A percentile compares a stretch with the other conserved stretches of the same genome.
Conservation (phyloP, 2,797 vertebrate species). For the Sebastes oblongus region DNA sequence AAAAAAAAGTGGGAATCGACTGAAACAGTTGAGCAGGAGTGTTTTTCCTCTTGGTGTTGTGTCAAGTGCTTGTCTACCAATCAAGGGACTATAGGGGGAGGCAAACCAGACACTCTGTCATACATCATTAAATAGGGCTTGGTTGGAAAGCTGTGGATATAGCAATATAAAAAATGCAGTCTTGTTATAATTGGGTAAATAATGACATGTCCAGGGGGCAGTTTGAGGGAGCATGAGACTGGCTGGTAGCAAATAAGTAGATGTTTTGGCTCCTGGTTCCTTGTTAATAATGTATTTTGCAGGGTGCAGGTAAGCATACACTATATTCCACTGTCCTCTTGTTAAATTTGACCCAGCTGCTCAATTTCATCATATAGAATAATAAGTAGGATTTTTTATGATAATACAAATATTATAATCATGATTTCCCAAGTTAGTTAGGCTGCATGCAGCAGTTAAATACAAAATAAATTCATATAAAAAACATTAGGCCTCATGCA, state of each 20-base stretch:
- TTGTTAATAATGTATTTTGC: constrained; percentile 68
- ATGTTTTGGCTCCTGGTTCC: constrained; percentile 64
- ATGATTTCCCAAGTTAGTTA: not conserved
- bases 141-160: constrained; percentile 54
- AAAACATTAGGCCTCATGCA: not conserved
- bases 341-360: constrained; percentile 43
- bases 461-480: not conserved
- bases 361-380: constrained; percentile 19
- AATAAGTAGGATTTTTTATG: not conserved
- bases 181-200: constrained; percentile 73
- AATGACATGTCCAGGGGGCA: constrained; percentile 73
- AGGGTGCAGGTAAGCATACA: constrained; percentile 43
- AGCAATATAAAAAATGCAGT: constrained; percentile 53
- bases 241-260: constrained; percentile 65
- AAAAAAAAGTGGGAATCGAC: not conserved
- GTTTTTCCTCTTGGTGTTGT: constrained; percentile 21
- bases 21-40: not conserved
- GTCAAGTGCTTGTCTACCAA: constrained; percentile 56
- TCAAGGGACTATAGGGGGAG: constrained; percentile 34
- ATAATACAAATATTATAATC: not conserved
- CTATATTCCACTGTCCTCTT: constrained; percentile 29
- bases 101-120: constrained; percentile 45
- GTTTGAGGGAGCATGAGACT: constrained; percentile 61
- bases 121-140: constrained; percentile 65
- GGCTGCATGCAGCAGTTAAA: not conserved